A percentile compares a stretch with the other conserved stretches of the same genome.
phyloP scores from a whole-genome alignment of 2,113 vertebrate genomes.

The Anolis carolinensis region DNA sequence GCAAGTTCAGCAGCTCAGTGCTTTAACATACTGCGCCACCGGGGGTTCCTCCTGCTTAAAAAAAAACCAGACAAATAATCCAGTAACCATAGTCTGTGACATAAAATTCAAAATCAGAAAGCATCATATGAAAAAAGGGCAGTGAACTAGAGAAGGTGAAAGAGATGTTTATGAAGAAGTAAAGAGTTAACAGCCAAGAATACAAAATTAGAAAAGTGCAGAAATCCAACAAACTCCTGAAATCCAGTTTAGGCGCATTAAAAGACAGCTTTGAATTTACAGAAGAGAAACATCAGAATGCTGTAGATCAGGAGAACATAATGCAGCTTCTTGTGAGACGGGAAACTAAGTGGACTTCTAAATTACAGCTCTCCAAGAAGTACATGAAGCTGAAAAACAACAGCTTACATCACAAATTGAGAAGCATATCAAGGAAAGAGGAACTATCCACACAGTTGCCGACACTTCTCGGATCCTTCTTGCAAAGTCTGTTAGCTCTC shows the following conservation, averaged over 20 bases:
- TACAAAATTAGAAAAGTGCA: slow-evolving; percentile 79
- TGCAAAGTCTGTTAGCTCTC: slow-evolving; percentile 85
- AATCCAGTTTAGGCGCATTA: slow-evolving; percentile 75
- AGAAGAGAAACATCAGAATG: slow-evolving; percentile 64
- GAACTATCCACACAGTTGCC: slow-evolving; percentile 81
- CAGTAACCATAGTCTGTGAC: too few relatives aligned
- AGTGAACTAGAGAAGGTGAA: slow-evolving; percentile 88
- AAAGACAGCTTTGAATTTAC: slow-evolving; percentile 74
- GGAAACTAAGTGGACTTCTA: slow-evolving; percentile 85
- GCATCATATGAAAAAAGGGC: too few relatives aligned
- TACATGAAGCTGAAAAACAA: slow-evolving; percentile 83
- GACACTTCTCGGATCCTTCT: slow-evolving; percentile 96
- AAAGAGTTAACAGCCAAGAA: slow-evolving; percentile 85
- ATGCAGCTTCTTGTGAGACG: slow-evolving; percentile 84
- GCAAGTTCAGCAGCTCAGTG: too few relatives aligned
- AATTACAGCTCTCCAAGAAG: slow-evolving; percentile 77
- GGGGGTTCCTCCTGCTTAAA: too few relatives aligned
- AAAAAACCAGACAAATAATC: too few relatives aligned
- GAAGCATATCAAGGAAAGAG: slow-evolving; percentile 88
- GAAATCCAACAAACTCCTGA: slow-evolving; percentile 70
- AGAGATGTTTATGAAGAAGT: slow-evolving; percentile 86
- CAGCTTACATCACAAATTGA: slow-evolving; percentile 83
- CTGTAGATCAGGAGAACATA: slow-evolving; percentile 77
- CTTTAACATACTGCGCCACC: too few relatives aligned
- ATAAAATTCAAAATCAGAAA: too few relatives aligned